Base-by-base conservation (phyloP, 2,888 invertebrate genomes). In the Eupithecia vulgata region DNA sequence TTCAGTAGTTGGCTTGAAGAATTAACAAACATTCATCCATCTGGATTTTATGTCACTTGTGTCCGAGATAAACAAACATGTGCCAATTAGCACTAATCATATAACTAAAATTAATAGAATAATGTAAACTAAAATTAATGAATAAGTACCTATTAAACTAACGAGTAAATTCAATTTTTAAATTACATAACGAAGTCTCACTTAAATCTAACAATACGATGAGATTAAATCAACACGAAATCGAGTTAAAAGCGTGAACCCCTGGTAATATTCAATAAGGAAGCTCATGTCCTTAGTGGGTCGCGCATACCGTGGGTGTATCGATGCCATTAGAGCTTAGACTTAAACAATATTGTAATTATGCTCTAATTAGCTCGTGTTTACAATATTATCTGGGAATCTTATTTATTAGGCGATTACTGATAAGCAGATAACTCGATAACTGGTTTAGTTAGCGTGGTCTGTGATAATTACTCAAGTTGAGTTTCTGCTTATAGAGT, bases 271-370 rank as follows among this genome's bases (percentile, higher is more conserved):
- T 57, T 42, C 70, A 48, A 70, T 75, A 72, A 75, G 75, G 75
- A 75, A 75, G 75, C 71, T 17, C 5, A 64, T 52, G 64, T 67
- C 30, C 57, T 45, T 52, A 69, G 52, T 71, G 52, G 68, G 65
- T 66, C 57, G 21, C 21, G 21, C 57, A 57, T 61, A 57, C 71
- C 69, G 83, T 81, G 73, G 81, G 81, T 73, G 80, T 74, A 74
- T 76, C 78, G 77, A 76, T 71, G 76, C 79, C 76, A 82, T 82
- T 82, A 77, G 76, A 72, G 77, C 72, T 77, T 71, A 78, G 81
- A 81, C 72, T 77, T 72, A 78, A 81, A 81, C 80, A 78, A 81
- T 78, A 78, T 78, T 80, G 73, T 81, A 79, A 79, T 79, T 78
- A 77, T 73, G 78, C 70, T 72, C 79, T 79, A 79, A 81, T 79